Conservation (phyloP, 2,888 invertebrate species). For the Eupithecia vulgata region DNA sequence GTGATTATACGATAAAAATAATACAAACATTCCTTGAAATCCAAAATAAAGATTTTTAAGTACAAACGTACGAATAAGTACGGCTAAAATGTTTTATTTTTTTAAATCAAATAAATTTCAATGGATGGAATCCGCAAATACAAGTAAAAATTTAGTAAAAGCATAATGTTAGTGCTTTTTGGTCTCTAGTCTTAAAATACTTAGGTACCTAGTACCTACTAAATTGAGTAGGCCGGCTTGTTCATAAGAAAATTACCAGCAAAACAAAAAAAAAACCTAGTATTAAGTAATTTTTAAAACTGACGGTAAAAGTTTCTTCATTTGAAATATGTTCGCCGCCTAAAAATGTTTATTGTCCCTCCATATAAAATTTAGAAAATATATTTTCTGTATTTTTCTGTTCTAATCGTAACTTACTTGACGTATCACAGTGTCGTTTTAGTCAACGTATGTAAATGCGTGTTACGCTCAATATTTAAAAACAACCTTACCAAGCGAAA, state of each 20-base stretch:
- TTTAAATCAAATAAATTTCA: slow-evolving; percentile 26
- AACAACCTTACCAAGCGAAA: slow-evolving; percentile 24
- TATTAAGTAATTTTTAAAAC: not conserved
- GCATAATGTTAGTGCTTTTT: slow-evolving; percentile 59
- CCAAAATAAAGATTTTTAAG: slow-evolving; percentile 50
- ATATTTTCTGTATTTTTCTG: slow-evolving; percentile 43
- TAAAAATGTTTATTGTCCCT: slow-evolving; percentile 45
- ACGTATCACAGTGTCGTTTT: slow-evolving; percentile 50
- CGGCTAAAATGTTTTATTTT: slow-evolving; percentile 14
- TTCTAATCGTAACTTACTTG: slow-evolving; percentile 46
- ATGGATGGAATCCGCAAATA: slow-evolving; percentile 48
- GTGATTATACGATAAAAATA: slow-evolving; percentile 10
- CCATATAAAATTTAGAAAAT: slow-evolving; percentile 43
- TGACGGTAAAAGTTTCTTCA: not conserved
- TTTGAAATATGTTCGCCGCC: slow-evolving; percentile 10
- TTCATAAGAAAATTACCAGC: not conserved
- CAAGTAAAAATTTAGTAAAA: slow-evolving; percentile 30
- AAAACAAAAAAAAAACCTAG: not conserved
- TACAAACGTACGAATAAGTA: slow-evolving; percentile 36
- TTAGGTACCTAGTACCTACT: too few species aligned
- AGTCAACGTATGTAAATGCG: slow-evolving; percentile 41
- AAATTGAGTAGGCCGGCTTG: slow-evolving; percentile 31
- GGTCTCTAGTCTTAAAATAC: slow-evolving; percentile 58
- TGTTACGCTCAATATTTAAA: slow-evolving; percentile 22
- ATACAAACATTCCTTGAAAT: slow-evolving; percentile 47